phyloP scores from a whole-genome alignment of 2,888 invertebrate genomes.

The Fissipunctia ypsillon region DNA sequence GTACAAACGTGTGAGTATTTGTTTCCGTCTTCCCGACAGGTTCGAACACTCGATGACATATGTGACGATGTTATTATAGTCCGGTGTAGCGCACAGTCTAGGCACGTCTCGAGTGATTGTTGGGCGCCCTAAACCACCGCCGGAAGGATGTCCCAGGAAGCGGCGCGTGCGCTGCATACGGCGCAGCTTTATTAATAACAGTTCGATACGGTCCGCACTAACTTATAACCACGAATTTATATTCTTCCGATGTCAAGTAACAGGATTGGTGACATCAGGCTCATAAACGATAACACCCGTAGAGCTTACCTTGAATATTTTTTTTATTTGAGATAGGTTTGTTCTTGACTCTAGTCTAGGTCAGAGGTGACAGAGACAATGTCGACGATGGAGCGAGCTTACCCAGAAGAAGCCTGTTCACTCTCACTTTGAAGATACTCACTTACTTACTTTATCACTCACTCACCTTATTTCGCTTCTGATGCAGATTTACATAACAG shows the following conservation, averaged over 20 bases:
- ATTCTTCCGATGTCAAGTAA: conserved; percentile 58
- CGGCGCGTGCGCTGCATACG: conserved; percentile 73
- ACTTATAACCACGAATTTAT: conserved; percentile 41
- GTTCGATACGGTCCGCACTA: conserved; percentile 43
- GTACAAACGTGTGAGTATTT: conserved; percentile 48
- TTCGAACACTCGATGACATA: conserved; percentile 41
- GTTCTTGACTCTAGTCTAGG: no score
- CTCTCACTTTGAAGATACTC: no score
- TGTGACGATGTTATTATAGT: conserved; percentile 49
- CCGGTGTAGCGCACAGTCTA: conserved; percentile 65
- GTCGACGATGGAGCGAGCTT: no score
- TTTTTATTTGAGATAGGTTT: no score
- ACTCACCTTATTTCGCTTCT: no score
- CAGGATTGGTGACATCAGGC: conserved; percentile 63
- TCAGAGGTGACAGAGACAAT: no score
- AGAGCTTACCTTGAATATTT: conserved; percentile 2
- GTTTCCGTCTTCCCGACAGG: conserved; percentile 52
- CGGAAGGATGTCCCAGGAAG: conserved; percentile 83
- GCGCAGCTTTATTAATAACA: conserved; percentile 53
- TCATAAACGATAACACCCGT: conserved; percentile 27
- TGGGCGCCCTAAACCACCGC: conserved; percentile 77
- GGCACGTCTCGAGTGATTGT: conserved; percentile 78
- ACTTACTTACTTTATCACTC: no score
- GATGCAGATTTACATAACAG: conserved; percentile 1
- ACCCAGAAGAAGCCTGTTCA: no score